A percentile compares a stretch with the other conserved stretches of the same genome.
Evolutionary conservation across 2,888 invertebrate species (phyloP).

Genomic region (Orchesellides sinensis): DNA sequence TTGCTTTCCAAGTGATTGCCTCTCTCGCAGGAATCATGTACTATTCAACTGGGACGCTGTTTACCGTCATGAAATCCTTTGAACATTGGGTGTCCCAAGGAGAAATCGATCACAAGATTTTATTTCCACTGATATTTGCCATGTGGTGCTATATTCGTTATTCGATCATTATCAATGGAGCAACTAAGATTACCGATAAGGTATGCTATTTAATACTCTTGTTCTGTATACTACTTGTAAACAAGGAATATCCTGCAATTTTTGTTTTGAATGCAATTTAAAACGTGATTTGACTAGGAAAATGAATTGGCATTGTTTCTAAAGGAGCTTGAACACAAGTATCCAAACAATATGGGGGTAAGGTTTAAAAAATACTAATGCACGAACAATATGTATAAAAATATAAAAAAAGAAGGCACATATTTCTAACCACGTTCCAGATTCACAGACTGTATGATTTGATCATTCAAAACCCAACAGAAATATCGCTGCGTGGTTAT

Average conservation of each 20-base stretch:
- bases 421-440: background rate
- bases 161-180: conserved; percentile 12
- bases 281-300: conserved; percentile 1
- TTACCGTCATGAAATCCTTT: background rate
- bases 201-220: background rate
- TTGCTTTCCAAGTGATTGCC: conserved; percentile 2
- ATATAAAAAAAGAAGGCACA: background rate
- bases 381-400: too few relatives aligned
- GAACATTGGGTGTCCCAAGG: too few relatives aligned
- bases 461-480: conserved; percentile 8
- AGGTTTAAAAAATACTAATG: too few relatives aligned
- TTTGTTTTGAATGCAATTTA: background rate
- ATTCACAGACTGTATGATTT: conserved; percentile 2
- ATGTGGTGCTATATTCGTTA: conserved; percentile 5
- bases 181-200: conserved; percentile 5
- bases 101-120: background rate
- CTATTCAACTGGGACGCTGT: conserved; percentile 19
- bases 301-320: background rate
- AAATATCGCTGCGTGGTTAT: conserved; percentile 30
- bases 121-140: conserved; percentile 21
- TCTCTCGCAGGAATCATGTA: conserved; percentile 8
- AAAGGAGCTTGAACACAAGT: background rate
- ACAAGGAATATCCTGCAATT: background rate
- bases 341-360: background rate
- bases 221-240: too few relatives aligned